These are phyloP conservation scores for Oxytorus armatus DNA, from an alignment of 2,888 invertebrate genomes.

Conservation along the genomic window DNA sequence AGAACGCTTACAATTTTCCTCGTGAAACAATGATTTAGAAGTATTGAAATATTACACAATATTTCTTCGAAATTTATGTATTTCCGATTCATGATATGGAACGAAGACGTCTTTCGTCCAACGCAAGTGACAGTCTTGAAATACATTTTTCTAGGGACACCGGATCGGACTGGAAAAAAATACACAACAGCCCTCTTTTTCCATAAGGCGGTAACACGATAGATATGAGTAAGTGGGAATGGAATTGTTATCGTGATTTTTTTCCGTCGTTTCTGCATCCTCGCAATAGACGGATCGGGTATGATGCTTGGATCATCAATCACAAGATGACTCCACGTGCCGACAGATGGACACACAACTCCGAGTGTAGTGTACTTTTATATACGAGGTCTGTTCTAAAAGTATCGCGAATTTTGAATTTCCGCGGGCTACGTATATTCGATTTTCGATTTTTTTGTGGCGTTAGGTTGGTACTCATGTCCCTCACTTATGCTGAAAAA, in stretches of 20 bases:
- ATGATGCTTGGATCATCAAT: slow-evolving; percentile 74
- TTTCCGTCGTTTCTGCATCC: background rate
- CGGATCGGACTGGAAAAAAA: background rate
- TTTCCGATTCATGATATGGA: too few species aligned
- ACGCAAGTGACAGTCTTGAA: background rate
- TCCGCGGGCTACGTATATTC: too few species aligned
- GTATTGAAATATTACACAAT: too few species aligned
- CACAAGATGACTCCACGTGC: slow-evolving; percentile 71
- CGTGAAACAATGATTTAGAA: too few species aligned
- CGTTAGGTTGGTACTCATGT: too few species aligned
- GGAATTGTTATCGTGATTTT: background rate
- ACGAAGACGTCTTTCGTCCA: too few species aligned
- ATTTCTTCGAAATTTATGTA: too few species aligned
- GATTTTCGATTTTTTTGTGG: too few species aligned
- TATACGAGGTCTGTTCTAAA: too few species aligned
- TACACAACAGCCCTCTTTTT: background rate
- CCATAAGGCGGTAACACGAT: background rate
- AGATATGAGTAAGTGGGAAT: background rate
- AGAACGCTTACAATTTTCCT: background rate
- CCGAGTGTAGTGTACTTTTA: slow-evolving; percentile 1
- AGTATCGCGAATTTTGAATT: too few species aligned
- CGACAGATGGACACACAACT: slow-evolving; percentile 77
- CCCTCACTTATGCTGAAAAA: too few species aligned
- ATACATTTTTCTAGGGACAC: background rate
- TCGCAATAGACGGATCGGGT: background rate